Evolutionary conservation across 2,888 invertebrate species (phyloP).

Genomic region (Lasioglossum zephyrum): DNA sequence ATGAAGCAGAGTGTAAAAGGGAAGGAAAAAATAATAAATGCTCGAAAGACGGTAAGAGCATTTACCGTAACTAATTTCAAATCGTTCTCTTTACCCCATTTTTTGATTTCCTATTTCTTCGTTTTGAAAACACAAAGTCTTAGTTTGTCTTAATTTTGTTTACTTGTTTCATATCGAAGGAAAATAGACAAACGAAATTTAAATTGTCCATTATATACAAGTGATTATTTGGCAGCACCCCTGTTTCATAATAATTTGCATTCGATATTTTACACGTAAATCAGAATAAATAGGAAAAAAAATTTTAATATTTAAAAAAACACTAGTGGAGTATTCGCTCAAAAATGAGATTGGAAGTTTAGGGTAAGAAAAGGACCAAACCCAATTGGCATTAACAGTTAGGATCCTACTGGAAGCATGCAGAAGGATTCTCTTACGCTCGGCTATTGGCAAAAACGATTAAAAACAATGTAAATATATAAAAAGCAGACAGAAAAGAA

Average conservation of each 20-base stretch:
- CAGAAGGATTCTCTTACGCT: constrained; percentile 79
- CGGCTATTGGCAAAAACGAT: constrained; percentile 64
- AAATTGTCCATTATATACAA: constrained; percentile 2
- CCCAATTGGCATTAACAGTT: constrained; percentile 76
- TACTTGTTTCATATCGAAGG: not conserved
- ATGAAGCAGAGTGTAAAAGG: constrained; percentile 54
- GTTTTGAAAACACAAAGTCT: not conserved
- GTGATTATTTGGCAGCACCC: not conserved
- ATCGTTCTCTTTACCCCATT: constrained; percentile 29
- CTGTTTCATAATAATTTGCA: constrained; percentile 4
- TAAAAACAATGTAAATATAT: constrained; percentile 9
- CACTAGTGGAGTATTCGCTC: constrained; percentile 45
- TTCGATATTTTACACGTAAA: constrained; percentile 1
- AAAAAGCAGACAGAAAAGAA: constrained; percentile 8
- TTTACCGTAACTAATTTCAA: constrained; percentile 17
- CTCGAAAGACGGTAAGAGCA: constrained; percentile 17
- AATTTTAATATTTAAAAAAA: constrained; percentile 16
- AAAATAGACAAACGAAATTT: not conserved
- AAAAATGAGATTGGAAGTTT: constrained; percentile 52
- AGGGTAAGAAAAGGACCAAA: constrained; percentile 70
- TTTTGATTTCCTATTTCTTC: constrained; percentile 15
- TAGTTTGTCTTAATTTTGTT: constrained; percentile 3
- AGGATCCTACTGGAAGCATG: constrained; percentile 80
- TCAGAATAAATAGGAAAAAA: constrained; percentile 32
- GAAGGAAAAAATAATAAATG: constrained; percentile 21